These are phyloP conservation scores for Thymelicus acteon DNA, from an alignment of 2,888 invertebrate species.

Conservation along the genomic window DNA sequence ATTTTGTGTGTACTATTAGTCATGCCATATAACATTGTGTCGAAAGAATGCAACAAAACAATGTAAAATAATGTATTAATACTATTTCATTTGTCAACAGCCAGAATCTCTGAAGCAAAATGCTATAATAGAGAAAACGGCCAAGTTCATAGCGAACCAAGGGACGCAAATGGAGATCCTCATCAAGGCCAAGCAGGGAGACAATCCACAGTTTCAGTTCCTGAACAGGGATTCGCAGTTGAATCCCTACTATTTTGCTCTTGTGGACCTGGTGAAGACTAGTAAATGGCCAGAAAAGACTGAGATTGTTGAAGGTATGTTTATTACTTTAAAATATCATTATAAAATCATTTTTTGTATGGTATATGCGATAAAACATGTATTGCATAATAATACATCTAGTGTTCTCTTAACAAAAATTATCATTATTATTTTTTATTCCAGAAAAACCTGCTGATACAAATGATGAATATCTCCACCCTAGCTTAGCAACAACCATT, in stretches of 20 bases:
- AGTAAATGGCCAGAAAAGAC: constrained; percentile 74
- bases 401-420: not conserved
- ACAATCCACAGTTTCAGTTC: constrained; percentile 97
- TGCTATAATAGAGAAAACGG: constrained; percentile 97
- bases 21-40: not conserved
- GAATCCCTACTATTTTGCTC: constrained; percentile 94
- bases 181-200: constrained; percentile 97
- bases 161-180: constrained; percentile 99
- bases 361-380: no score
- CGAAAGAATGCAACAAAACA: no score
- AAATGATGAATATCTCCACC: constrained; percentile 91
- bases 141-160: constrained; percentile 93
- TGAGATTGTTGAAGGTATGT: constrained; percentile 65
- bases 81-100: constrained; percentile 74
- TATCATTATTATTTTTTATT: constrained; percentile 35
- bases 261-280: constrained; percentile 73
- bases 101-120: constrained; percentile 95
- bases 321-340: not conserved
- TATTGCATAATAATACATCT: no score
- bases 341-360: no score
- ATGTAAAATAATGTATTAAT: not conserved
- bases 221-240: constrained; percentile 93
- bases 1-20: not conserved
- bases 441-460: constrained; percentile 81
- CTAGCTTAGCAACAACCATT: constrained; percentile 88